Percentiles rank a stretch among this genome's conserved stretches.
phyloP scores from a whole-genome alignment of 2,888 invertebrate genomes.

The Elegia similella region DNA sequence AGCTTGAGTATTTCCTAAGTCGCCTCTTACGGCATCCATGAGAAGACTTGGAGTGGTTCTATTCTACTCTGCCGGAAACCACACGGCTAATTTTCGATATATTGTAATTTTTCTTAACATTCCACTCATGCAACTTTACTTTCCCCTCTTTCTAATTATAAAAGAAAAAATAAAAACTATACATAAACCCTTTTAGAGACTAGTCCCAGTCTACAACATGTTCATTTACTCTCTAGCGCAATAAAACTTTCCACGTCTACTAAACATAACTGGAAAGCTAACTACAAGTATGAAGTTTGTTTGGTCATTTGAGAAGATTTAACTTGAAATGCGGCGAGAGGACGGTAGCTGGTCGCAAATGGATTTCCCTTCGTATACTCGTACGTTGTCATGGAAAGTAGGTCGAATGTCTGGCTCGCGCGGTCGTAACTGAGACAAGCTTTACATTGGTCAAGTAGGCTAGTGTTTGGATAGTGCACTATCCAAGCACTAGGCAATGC shows the following conservation, averaged over 20 bases:
- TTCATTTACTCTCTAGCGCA: not conserved
- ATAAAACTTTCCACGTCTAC: not conserved
- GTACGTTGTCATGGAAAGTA: constrained; percentile 65
- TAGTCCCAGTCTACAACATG: not conserved
- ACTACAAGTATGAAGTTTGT: not conserved
- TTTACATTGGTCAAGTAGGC: constrained; percentile 2
- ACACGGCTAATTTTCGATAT: too few species aligned
- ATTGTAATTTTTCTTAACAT: too few species aligned
- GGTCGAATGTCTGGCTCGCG: constrained; percentile 59
- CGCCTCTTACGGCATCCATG: too few species aligned
- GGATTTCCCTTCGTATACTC: constrained; percentile 58
- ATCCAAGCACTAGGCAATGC: too few species aligned
- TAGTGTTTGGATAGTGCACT: not conserved
- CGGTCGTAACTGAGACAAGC: constrained; percentile 12
- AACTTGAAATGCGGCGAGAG: constrained; percentile 37
- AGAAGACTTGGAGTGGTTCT: too few species aligned
- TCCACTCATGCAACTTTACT: too few species aligned
- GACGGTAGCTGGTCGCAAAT: constrained; percentile 45
- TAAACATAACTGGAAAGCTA: not conserved
- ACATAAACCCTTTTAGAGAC: too few species aligned
- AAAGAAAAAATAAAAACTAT: too few species aligned
- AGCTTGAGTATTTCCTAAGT: too few species aligned
- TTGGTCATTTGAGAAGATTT: constrained; percentile 32
- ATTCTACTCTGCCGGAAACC: too few species aligned
- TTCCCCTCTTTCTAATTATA: too few species aligned